Base-by-base conservation (phyloP, 2,888 invertebrate genomes). In the Platycheirus albimanus region DNA sequence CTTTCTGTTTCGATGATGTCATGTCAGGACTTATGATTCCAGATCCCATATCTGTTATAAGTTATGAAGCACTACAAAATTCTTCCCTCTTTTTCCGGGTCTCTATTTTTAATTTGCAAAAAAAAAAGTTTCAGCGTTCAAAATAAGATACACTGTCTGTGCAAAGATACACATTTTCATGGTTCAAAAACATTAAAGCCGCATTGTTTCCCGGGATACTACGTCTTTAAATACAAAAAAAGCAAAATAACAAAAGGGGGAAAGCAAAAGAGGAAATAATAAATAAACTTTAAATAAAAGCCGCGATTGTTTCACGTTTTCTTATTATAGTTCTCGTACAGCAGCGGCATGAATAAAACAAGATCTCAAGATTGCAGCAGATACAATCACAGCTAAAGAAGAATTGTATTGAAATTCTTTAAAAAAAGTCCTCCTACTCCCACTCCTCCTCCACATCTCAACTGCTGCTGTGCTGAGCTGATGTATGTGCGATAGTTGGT, bases 281-380 rank as follows among this genome's bases (percentile, higher is more conserved):
- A 64, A 56, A 47, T 10, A 69, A 54, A 69, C 61, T 67, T 67
- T 72, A 13, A 54, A 71, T 49, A 43, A 64, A 71, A 78, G 47
- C 67, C 38, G 38, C 67, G 47, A 67, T 74, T 74, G 63, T 67
- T 38, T 54, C 24, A 24, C 24, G 24, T 24, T 24, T 6, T n/a
- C n/a, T n/a, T n/a, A n/a, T n/a, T n/a, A n/a, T 4, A 24, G 24
- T 6, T 24, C 3, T 24, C 6, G 24, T 24, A 24, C 6, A 24
- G 3, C 6, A 6, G 24, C 24, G 24, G 24, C 24, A 24, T 24
- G 4, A 51, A 43, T 56, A 58, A 10, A 64, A 28, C 38, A 52
- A 49, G 56, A 67, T 58, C 58, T 58, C 20, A 30, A 58, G 74
- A 67, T 41, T 56, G 6, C 24, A 24, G 72, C 41, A 58, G 66